Evolutionary conservation across 1,140 invertebrate genomes (phyloP), one percentile per base, ranked within the genome.

Genomic region (Psix sp.): DNA sequence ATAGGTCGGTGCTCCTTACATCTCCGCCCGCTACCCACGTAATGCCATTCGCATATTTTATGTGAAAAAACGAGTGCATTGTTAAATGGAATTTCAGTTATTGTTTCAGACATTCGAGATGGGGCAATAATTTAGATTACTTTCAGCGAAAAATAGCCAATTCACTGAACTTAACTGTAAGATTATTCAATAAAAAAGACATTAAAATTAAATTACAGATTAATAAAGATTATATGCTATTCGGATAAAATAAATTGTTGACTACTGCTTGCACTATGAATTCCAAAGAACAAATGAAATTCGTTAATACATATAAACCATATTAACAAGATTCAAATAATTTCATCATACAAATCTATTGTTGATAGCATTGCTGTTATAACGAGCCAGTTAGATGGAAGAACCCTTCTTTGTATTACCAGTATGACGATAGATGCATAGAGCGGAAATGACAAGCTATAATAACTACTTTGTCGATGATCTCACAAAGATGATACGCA

Each of bases 1-100:
- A 84, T 82, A 82, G 72, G 76, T 78, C 74, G 70, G 67, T 77
- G 73, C 70, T 76, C 62, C 77, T 77, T 77, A 66, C 73, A 77
- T 79, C 77, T 76, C 77, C 56, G 74, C 68, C 73, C 68, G 77
- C 76, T 73, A 71, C 77, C 80, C 59, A 77, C 71, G 70, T 68
- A 71, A 66, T 60, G 39, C 54, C 49, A 57, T 60, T 65, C 40
- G 31, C 33, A 62, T 67, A 62, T 62, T 59, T 75, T 60, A 62
- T 75, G 42, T 18, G 68, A 65, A 73, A 75, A 70, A 75, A 70
- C 24, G 59, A 60, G 31, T 57, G 59, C 54, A 75, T 75, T 70
- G 73, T 75, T 66, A 63, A 70, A 70, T 60, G 45, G 29, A 66
- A 62, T 48, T 65, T 70, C 20, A 46, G 65, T 70, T 45, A 71